Evolutionary conservation across 2,113 vertebrate genomes (phyloP).

Genomic region (Micronycteris hirsuta): DNA sequence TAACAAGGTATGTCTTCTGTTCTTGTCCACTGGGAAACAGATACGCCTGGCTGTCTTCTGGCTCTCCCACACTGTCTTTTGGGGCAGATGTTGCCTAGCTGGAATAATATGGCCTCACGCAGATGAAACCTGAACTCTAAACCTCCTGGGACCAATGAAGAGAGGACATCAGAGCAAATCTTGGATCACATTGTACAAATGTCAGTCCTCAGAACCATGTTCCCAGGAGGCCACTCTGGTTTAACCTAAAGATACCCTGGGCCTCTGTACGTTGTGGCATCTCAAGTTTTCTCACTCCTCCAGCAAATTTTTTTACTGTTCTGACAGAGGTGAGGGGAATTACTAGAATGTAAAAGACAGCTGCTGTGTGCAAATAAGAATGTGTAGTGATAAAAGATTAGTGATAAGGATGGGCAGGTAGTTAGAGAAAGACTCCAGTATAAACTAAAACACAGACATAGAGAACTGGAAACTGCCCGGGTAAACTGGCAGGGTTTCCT

Average conservation of each 20-base stretch:
- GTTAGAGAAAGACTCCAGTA: not conserved
- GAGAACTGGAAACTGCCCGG: not conserved
- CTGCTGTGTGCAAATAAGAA: not conserved
- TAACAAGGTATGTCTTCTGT: not conserved
- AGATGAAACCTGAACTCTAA: slow-evolving; percentile 35
- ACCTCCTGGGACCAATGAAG: not conserved
- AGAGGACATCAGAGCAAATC: not conserved
- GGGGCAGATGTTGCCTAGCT: not conserved
- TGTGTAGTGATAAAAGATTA: not conserved
- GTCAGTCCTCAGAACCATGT: not conserved
- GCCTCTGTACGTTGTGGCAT: not conserved
- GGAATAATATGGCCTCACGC: not conserved
- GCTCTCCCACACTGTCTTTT: not conserved
- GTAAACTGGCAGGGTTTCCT: not conserved
- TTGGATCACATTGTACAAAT: not conserved
- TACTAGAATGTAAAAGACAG: not conserved
- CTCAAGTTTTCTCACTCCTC: not conserved
- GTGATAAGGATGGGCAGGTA: not conserved
- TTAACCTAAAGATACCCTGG: not conserved
- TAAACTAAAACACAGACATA: not conserved
- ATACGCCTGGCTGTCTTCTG: not conserved
- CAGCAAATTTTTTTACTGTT: not conserved
- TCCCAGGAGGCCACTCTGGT: not conserved
- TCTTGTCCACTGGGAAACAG: not conserved
- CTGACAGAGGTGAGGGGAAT: not conserved